Evolutionary conservation across 1,140 invertebrate genomes (phyloP), one percentile per base, ranked within the genome.

Genomic region (Heliconius himera): DNA sequence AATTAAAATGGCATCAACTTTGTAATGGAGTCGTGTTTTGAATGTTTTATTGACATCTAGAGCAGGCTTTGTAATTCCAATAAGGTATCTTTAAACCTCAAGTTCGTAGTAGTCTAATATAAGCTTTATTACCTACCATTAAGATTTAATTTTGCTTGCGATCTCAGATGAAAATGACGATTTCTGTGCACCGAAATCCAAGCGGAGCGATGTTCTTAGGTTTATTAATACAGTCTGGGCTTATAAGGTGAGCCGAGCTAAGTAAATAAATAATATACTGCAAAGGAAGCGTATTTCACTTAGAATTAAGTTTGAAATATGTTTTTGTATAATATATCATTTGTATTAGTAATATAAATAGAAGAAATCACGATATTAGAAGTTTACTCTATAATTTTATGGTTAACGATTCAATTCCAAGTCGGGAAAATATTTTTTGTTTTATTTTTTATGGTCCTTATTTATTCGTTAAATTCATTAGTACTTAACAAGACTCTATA

Each of bases 11-110:
- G 78, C 76, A 33, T 76, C 76, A 73, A 78, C 78, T 84, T 84
- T 78, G 83, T 82, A 84, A 84, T 80, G 76, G 81, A 84, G 81
- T 73, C 78, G 76, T 84, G 83, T 89, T 88, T 86, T 88, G 85
- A 86, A 88, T 87, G 84, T 87, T 86, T 85, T 87, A 89, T 89
- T 89, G 88, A 85, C 84, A 82, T 84, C 84, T 81, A 82, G 85
- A 89, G 79, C 80, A 77, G 75, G 83, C 80, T 80, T 80, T 86
- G 88, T 88, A 87, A 89, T 88, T 87, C 87, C 83, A 89, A 87
- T 88, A 88, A 88, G 81, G 83, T 78, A 82, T 81, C 46, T 81
- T 22, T 81, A 81, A 82, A 46, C 71, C n/a, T 72, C 80, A 76
- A 29, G 51, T 22, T 1, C 33, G 9, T 56, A 46, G 22, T 38